phyloP scores from a whole-genome alignment of 2,797 vertebrate species.

The Fistularia tabacaria region DNA sequence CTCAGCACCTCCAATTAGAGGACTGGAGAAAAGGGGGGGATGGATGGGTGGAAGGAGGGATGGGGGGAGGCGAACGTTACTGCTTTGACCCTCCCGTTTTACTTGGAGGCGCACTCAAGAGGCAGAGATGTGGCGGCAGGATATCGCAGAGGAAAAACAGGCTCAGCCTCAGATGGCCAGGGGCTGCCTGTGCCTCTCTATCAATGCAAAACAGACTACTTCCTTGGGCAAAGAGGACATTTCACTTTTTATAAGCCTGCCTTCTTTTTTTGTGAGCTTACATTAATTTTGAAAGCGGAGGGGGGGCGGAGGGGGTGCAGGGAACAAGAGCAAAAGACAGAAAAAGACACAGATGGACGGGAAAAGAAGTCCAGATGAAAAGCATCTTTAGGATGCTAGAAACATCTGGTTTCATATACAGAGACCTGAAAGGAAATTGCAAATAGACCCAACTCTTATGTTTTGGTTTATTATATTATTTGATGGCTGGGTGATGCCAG shows the following conservation, averaged over 20 bases:
- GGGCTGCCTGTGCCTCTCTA: slow-evolving; percentile 81
- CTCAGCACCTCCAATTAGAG: slow-evolving; percentile 75
- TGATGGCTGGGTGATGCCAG: slow-evolving; percentile 82
- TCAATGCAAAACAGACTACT: slow-evolving; percentile 96
- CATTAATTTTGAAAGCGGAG: slow-evolving; percentile 86
- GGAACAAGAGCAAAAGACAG: slow-evolving; percentile 39
- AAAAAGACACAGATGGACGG: slow-evolving; percentile 50
- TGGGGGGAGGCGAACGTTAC: slow-evolving; percentile 24
- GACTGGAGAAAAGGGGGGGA: slow-evolving; percentile 26
- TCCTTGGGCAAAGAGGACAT: slow-evolving; percentile 87
- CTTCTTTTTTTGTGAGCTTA: slow-evolving; percentile 73
- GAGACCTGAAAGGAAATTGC: slow-evolving; percentile 93
- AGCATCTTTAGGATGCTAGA: slow-evolving; percentile 88
- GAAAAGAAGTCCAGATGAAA: slow-evolving; percentile 81
- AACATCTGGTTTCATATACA: slow-evolving; percentile 98
- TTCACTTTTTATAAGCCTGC: slow-evolving; percentile 85
- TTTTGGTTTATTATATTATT: slow-evolving; percentile 97
- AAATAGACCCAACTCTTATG: slow-evolving; percentile 93
- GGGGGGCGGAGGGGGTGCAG: slow-evolving; percentile 36
- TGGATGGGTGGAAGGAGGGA: not conserved
- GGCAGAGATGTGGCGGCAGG: slow-evolving; percentile 71
- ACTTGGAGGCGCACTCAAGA: slow-evolving; percentile 63
- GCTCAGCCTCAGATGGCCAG: slow-evolving; percentile 72
- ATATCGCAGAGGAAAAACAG: slow-evolving; percentile 71
- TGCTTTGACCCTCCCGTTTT: slow-evolving; percentile 71